phyloP scores from a whole-genome alignment of 2,113 vertebrate genomes.

The Chiloscyllium plagiosum region DNA sequence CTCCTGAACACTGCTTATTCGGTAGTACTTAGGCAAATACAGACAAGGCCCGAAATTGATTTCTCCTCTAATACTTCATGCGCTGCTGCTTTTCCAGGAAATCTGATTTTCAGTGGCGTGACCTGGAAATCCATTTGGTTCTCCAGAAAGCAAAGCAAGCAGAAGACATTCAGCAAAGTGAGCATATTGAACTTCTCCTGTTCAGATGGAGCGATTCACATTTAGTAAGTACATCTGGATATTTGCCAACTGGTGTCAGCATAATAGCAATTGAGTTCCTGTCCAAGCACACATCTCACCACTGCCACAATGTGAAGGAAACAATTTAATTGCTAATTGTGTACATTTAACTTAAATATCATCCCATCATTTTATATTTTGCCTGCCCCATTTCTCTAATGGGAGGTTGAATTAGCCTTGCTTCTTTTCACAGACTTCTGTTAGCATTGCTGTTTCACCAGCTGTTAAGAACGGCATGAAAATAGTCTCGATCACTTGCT shows the following conservation, averaged over 20 bases:
- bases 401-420: neutral
- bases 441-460: neutral
- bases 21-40: constrained; percentile 2
- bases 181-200: neutral
- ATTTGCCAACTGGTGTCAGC: neutral
- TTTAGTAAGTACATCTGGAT: neutral
- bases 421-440: neutral
- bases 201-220: neutral
- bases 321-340: neutral
- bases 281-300: neutral
- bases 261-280: neutral
- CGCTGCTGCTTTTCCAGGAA: constrained; percentile 8
- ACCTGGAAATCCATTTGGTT: constrained; percentile 31
- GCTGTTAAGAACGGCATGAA: neutral
- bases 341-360: neutral
- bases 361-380: neutral
- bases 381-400: neutral
- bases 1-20: constrained; percentile 12
- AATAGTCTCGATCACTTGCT: neutral
- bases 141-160: neutral
- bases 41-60: constrained; percentile 6
- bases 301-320: neutral
- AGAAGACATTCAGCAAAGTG: neutral
- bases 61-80: neutral
- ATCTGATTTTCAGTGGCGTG: neutral